phyloP scores from a whole-genome alignment of 2,888 invertebrate species.

The Drosophila lutescens region DNA sequence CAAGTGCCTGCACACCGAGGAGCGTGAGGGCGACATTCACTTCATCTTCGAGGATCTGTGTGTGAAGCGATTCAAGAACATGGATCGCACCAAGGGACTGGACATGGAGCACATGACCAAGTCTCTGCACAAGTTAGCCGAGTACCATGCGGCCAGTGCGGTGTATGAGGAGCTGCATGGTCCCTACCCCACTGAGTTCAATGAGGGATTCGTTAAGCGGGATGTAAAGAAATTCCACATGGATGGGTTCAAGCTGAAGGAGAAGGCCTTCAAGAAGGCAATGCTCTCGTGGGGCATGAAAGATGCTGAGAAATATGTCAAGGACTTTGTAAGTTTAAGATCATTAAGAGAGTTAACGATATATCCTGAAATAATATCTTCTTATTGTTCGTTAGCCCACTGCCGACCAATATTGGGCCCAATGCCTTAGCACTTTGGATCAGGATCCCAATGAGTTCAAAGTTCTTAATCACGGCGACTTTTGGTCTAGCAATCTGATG shows the following conservation, averaged over 20 bases:
- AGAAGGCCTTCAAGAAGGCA: conserved; percentile 51
- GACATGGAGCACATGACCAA: conserved; percentile 73
- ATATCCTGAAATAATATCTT: neutral
- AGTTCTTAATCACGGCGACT: conserved; percentile 81
- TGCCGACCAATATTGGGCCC: conserved; percentile 62
- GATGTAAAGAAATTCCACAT: conserved; percentile 11
- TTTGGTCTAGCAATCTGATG: conserved; percentile 82
- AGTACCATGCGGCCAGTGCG: conserved; percentile 81
- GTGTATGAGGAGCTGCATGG: conserved; percentile 75
- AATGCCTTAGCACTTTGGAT: conserved; percentile 37
- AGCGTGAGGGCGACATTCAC: conserved; percentile 55
- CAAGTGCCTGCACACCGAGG: conserved; percentile 68
- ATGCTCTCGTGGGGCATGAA: conserved; percentile 70
- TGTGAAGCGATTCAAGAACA: conserved; percentile 61
- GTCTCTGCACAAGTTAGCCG: conserved; percentile 74
- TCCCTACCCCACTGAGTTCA: conserved; percentile 58
- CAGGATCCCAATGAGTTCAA: conserved; percentile 63
- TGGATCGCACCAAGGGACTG: conserved; percentile 76
- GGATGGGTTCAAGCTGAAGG: conserved; percentile 21
- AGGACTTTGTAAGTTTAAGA: conserved; percentile 59
- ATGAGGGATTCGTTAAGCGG: conserved; percentile 55
- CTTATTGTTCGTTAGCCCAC: conserved; percentile 54
- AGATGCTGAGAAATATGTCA: conserved; percentile 64
- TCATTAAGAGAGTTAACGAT: neutral
- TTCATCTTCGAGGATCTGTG: conserved; percentile 81